Evolutionary conservation across 1,140 invertebrate species (phyloP), one percentile per base, ranked within the genome.

Genomic region (Pseudomyrmex flavicornis): DNA sequence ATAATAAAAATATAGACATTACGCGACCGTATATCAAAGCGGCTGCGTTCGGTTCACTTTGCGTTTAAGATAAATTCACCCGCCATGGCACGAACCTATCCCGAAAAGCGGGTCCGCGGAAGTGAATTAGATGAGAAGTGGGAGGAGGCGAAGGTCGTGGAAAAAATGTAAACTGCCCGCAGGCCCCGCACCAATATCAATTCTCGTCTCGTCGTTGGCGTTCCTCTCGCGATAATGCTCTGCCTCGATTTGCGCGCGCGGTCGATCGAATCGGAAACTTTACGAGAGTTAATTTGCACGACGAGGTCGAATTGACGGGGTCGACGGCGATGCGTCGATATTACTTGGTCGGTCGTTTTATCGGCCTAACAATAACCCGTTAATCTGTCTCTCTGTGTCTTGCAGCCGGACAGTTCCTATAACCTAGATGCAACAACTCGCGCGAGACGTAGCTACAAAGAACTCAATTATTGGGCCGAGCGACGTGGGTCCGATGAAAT

Each of bases 1-100:
- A 92, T 92, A 91, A 91, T 91, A 92, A 92, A 92, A 92, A 92
- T 92, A 92, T 92, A 92, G 91, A 92, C 91, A 92, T 92, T 91
- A 90, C 91, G 87, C 84, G 89, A 85, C 84, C 91, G 90, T 92
- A 92, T 90, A 92, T 92, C 92, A 92, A 89, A 72, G 66, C 87
- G 80, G 54, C 76, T 58, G 83, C 85, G 84, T 86, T 90, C 83
- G 89, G 88, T 91, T 91, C 90, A 89, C 89, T 91, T 91, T 89
- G 86, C 86, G 85, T 88, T 91, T 88, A 90, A 91, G 91, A 92
- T 92, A 91, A 92, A 91, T 91, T 91, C 87, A 61, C 66, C 26
- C 75, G 69, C 76, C 75, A 83, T 63, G 69, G 74, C 87, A 65
- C 84, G 75, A 70, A 79, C 52, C 87, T n/a, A 63, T 13, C 65